phyloP scores from a whole-genome alignment of 1,140 invertebrate genomes.

The Macrobrachium nipponense region DNA sequence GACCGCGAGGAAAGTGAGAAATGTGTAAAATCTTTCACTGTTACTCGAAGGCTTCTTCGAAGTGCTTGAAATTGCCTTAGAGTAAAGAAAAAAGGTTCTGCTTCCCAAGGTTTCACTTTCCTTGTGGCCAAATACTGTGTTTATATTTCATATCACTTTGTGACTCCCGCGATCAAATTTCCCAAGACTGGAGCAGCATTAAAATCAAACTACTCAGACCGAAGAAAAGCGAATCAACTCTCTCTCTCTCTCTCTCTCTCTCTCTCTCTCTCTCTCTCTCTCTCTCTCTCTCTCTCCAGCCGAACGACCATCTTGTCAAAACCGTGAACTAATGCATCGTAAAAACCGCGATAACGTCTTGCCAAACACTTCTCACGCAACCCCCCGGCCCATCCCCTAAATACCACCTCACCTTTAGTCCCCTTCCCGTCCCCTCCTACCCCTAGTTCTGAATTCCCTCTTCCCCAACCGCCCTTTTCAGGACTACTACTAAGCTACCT shows the following conservation, averaged over 20 bases:
- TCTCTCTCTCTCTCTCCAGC: background rate
- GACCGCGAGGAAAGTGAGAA: background rate
- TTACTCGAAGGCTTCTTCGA: no score
- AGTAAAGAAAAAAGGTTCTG: no score
- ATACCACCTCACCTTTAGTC: background rate
- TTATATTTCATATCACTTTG: no score
- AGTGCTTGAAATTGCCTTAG: no score
- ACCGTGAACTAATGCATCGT: slow-evolving; percentile 13
- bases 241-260: background rate
- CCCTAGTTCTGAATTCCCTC: background rate
- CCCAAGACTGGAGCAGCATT: background rate
- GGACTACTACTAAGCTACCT: no score
- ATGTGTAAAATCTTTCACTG: no score
- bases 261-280: background rate
- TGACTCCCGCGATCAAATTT: no score
- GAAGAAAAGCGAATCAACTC: background rate
- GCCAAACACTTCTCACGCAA: background rate
- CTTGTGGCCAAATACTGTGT: no score
- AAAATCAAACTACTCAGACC: no score
- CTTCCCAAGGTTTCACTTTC: no score
- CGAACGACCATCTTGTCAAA: slow-evolving; percentile 8
- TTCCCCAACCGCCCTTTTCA: background rate
- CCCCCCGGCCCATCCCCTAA: background rate
- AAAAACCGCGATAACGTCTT: slow-evolving; percentile 4
- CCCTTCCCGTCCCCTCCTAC: background rate